Base-by-base conservation (phyloP, 2,113 vertebrate genomes). In the Neofelis nebulosa region DNA sequence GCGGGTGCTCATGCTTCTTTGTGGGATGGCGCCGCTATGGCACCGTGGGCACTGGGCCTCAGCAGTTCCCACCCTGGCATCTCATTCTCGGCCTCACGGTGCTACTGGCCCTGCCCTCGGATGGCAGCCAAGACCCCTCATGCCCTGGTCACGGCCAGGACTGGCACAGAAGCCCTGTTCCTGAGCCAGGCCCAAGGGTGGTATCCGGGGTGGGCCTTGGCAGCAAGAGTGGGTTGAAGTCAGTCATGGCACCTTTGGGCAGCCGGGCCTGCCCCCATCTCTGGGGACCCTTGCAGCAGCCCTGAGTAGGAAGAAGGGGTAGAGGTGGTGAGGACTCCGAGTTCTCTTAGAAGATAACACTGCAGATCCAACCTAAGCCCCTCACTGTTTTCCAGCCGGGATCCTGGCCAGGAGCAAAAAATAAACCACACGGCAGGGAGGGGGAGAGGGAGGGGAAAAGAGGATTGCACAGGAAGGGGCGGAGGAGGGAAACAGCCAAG, bases 401-500 rank as follows among this genome's bases (percentile, higher is more conserved):
- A 16, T 94, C 36, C 36, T 33, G 11, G 65, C 82, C 78, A 94
- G 41, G 41, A 89, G 25, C 66, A 69, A 90, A 87, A 78, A 78
- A 50, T 29, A 69, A 76, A 88, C 79, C 52, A n/a, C 19, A 31
- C 36, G 33, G 94, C 63, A 55, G 66, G 18, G 38, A 23, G 31
- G 18, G 18, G 41, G 27, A 23, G 31, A 14, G 18, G 41, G 27
- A 36, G 50, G 76, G 74, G 36, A 9, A 1, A 76, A 95, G 16
- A 89, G 93, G 97, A 78, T 10, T 31, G 61, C 25, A 52, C 23
- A 12, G 36, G 29, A 71, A 61, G n/a, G 66, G 78, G 23, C 1
- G 45, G 90, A 66, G 52, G n/a, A 69, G 21, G 29, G 27, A 9
- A 41, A 3, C 31, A 38, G 95, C 98, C 38, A 97, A 98, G 84